Evolutionary conservation across 2,797 vertebrate genomes (phyloP), one percentile per base, ranked within the genome.

Genomic region (Microtus agrestis): DNA sequence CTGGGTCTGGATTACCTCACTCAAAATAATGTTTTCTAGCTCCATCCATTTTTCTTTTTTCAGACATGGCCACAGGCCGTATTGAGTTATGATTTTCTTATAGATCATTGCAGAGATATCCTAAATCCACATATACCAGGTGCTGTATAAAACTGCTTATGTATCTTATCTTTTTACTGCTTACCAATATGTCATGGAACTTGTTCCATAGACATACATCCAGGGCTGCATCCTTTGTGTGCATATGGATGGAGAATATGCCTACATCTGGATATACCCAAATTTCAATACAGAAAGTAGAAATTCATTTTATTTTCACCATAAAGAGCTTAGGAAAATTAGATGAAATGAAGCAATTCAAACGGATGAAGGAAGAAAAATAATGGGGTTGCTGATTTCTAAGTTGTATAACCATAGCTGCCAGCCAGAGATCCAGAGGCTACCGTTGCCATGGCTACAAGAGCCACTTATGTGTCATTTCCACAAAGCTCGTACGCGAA

Each of bases 401-500:
- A 54, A 88, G 71, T 96, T 81, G 65, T 14, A 59, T 76, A 87
- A 12, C 56, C 40, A 13, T 81, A 78, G 63, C n/a, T 34, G 34
- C 81, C 59, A 81, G 81, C n/a, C 77, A 69, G 82, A 91, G 63
- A 88, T 77, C 67, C n/a, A 74, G 87, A 97, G 88, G 69, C 71
- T 95, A 56, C 21, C 14, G 69, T 82, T 67, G n/a, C 29, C 21
- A 8, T 80, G 80, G 29, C 14, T 56, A 67, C 59, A 85, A 51
- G 40, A 59, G 73, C 63, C 43, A 90, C 63, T 59, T 29, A 54
- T 73, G n/a, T 51, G n/a, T 91, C 87, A 63, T 43, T 43, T 27
- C 21, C 37, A 17, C 46, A 63, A 78, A 91, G 61, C 67, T 86
- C 40, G 61, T 67, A 79, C 69, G 65, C 17, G 92, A 82, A 77